Base-by-base conservation (phyloP, 2,888 invertebrate species). In the Melitaea athalia region DNA sequence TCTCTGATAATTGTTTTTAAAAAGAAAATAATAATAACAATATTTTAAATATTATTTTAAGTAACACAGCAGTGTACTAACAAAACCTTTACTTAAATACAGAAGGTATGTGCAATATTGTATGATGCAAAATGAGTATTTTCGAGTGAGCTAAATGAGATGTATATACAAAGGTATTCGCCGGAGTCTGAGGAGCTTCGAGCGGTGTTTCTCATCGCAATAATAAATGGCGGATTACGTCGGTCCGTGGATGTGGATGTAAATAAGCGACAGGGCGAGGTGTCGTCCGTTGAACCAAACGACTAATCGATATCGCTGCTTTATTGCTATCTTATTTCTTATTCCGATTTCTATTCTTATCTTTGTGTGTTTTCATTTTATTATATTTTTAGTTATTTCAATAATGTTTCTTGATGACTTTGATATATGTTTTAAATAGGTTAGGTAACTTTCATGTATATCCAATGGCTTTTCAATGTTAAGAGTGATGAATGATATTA, bases 231-330 rank as follows among this genome's bases (percentile, higher is more conserved):
- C 62, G 69, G 72, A 72, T 72, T 72, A 72, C 62, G 71, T 63
- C 67, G 65, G 50, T 69, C 64, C 50, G 67, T 65, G 64, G 69
- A 68, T 57, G 59, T 63, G 53, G 69, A 73, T 73, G 72, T 73
- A 71, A 73, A 74, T 72, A 67, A 69, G 71, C 66, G 55, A 55
- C 55, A 71, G 50, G 59, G 63, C 61, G 74, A 76, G 77, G 77
- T 77, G 79, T 76, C 80, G 82, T 80, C 79, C 81, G 81, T 79
- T 81, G 82, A 84, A 83, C 81, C 80, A 80, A 82, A 79, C 78
- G 85, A 84, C 85, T 81, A 86, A 87, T 87, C 87, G 84, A 87
- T 83, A 82, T 67, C 73, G 75, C 74, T 78, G 81, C 78, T 82
- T 83, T 82, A 84, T 82, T 85, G 79, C 79, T 61, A 66, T 66